phyloP scores from a whole-genome alignment of 1,140 invertebrate species.

The Leguminivora glycinivorella region DNA sequence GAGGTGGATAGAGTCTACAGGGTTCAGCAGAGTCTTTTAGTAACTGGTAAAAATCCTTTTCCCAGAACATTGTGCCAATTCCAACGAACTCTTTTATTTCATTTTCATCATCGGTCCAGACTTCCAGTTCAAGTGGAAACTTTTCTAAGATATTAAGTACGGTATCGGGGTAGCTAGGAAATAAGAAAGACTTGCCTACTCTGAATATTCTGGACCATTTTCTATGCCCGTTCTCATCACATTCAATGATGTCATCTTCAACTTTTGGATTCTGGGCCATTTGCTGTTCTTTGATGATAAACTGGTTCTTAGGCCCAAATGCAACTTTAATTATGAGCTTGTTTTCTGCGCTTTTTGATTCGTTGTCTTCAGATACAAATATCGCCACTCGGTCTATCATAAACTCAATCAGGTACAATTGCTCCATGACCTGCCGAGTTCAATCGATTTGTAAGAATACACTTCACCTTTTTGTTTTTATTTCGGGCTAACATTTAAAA shows the following conservation, averaged over 20 bases:
- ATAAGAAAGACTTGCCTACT: constrained; percentile 70
- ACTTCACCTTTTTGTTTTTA: constrained; percentile 34
- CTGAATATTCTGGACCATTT: constrained; percentile 67
- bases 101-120: constrained; percentile 70
- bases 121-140: constrained; percentile 68
- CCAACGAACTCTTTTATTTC: constrained; percentile 67
- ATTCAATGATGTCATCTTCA: constrained; percentile 61
- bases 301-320: constrained; percentile 71
- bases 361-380: constrained; percentile 55
- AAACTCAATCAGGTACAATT: constrained; percentile 75
- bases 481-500: neutral
- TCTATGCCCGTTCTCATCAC: constrained; percentile 56
- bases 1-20: constrained; percentile 56
- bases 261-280: constrained; percentile 53
- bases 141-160: constrained; percentile 61
- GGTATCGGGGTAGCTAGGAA: constrained; percentile 69
- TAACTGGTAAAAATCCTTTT: constrained; percentile 65
- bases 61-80: constrained; percentile 67
- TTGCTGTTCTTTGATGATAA: constrained; percentile 70
- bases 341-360: constrained; percentile 57
- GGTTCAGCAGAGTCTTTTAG: constrained; percentile 60
- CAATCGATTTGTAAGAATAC: constrained; percentile 62
- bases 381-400: constrained; percentile 72
- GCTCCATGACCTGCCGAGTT: constrained; percentile 75
- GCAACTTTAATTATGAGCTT: constrained; percentile 68